These are phyloP conservation scores for Gila orcuttii DNA, from an alignment of 2,113 vertebrate genomes.

Conservation along the genomic window DNA sequence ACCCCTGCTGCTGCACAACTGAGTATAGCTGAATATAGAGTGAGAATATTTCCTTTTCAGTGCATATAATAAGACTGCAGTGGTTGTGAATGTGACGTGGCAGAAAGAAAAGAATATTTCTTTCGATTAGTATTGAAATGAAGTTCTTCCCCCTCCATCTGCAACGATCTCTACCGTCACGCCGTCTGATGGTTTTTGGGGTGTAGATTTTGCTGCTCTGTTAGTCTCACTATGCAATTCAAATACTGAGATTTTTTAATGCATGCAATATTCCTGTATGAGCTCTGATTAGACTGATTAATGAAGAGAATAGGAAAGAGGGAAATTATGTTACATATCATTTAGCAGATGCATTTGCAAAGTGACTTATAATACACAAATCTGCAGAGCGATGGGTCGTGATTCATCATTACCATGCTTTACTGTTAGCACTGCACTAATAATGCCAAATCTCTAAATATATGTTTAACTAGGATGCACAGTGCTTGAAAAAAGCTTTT, in stretches of 20 bases:
- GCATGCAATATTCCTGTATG: conserved; percentile 1
- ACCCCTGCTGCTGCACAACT: neutral
- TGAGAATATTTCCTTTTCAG: neutral
- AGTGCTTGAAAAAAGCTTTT: neutral
- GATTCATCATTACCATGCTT: neutral
- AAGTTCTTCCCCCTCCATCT: neutral
- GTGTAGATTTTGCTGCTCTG: neutral
- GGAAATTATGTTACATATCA: conserved; percentile 13
- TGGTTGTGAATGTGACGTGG: neutral
- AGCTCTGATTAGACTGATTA: conserved; percentile 15
- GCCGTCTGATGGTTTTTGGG: neutral
- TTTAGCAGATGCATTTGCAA: conserved; percentile 31
- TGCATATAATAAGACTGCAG: neutral
- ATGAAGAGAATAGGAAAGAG: conserved; percentile 19
- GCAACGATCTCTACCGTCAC: neutral
- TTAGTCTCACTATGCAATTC: conserved; percentile 29
- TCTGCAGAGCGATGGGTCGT: neutral
- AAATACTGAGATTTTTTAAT: conserved; percentile 28
- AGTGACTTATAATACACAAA: conserved; percentile 18
- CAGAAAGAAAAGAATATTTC: neutral
- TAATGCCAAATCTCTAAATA: neutral
- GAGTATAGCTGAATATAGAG: neutral
- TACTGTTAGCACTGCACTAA: neutral
- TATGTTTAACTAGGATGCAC: neutral
- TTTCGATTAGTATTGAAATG: neutral